A percentile compares a stretch with the other conserved stretches of the same genome.
Conservation (phyloP, 2,113 vertebrate species). For the Petromus typicus region DNA sequence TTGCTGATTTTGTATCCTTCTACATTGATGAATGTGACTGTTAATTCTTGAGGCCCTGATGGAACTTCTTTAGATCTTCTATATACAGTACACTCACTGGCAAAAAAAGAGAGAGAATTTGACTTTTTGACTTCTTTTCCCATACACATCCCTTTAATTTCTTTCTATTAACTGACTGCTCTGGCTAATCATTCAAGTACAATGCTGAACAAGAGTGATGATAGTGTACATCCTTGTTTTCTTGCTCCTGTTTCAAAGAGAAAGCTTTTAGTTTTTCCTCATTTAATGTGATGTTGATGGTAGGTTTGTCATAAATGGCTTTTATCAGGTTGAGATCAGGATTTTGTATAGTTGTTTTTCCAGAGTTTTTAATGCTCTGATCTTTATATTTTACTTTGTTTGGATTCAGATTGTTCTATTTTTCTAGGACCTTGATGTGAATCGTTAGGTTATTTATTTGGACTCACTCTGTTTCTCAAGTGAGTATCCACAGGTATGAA, state of each 20-base stretch:
- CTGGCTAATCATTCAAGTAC: background rate
- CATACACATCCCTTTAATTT: background rate
- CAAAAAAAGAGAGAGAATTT: background rate
- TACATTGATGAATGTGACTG: background rate
- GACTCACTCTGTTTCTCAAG: too few relatives aligned
- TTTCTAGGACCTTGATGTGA: too few relatives aligned
- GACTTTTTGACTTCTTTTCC: background rate
- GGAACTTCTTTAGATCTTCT: background rate
- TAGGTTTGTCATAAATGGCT: background rate
- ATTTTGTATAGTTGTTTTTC: background rate
- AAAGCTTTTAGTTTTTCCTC: background rate
- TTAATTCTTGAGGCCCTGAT: background rate
- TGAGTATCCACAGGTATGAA: too few relatives aligned
- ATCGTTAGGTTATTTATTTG: too few relatives aligned
- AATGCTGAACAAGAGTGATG: background rate
- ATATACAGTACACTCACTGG: background rate
- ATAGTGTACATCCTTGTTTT: background rate
- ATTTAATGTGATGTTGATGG: background rate
- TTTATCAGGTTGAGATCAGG: background rate
- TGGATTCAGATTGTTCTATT: too few relatives aligned
- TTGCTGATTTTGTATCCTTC: background rate
- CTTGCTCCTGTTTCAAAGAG: background rate
- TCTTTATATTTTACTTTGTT: too few relatives aligned
- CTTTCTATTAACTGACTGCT: background rate
- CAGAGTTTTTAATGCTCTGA: background rate